Percentiles rank a stretch among this genome's conserved stretches.
Evolutionary conservation across 1,140 invertebrate species (phyloP).

Genomic region (Drosophila elegans): DNA sequence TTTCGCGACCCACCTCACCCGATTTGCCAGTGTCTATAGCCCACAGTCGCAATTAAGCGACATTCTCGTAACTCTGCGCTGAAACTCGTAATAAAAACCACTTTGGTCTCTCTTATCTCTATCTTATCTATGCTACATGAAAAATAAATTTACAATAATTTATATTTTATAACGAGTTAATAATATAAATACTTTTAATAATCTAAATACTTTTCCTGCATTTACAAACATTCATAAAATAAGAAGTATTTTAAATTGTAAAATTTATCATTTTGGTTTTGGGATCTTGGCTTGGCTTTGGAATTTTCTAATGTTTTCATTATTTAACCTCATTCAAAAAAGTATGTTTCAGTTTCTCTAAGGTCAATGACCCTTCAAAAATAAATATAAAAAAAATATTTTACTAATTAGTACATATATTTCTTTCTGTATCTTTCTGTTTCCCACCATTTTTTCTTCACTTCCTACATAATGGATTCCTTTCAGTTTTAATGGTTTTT

Average conservation of each 20-base stretch:
- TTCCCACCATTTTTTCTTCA: not conserved
- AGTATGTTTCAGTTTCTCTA: no score
- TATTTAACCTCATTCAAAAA: no score
- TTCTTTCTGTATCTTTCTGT: not conserved
- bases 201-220: no score
- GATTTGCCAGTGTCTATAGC: slow-evolving; percentile 13
- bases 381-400: no score
- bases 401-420: not conserved
- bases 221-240: no score
- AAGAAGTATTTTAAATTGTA: no score
- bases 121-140: not conserved
- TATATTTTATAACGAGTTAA: no score
- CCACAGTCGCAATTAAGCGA: slow-evolving; percentile 55
- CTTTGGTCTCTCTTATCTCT: slow-evolving; percentile 28
- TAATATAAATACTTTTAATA: not conserved
- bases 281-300: no score
- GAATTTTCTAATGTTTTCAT: no score
- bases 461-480: slow-evolving; percentile 26
- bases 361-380: no score
- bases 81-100: slow-evolving; percentile 46
- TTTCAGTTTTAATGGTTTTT: slow-evolving; percentile 17
- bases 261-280: no score
- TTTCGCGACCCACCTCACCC: slow-evolving; percentile 5
- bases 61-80: slow-evolving; percentile 32
- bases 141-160: not conserved